These are phyloP conservation scores for Ormyrus thymus DNA, from an alignment of 2,888 invertebrate genomes.

Conservation along the genomic window DNA sequence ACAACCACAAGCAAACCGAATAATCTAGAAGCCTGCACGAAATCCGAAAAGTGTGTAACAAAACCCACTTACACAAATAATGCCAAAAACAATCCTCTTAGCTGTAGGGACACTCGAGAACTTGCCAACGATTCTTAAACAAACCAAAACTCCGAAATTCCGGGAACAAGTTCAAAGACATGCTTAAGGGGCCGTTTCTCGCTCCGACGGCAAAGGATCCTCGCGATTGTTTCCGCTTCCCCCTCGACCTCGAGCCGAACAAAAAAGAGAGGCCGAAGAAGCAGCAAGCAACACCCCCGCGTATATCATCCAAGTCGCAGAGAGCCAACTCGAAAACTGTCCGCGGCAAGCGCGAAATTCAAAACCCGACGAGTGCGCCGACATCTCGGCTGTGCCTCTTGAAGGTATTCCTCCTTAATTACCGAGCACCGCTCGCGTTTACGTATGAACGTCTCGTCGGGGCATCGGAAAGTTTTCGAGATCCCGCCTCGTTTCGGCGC, in stretches of 20 bases:
- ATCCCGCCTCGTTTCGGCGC: constrained; percentile 6
- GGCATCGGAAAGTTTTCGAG: not conserved
- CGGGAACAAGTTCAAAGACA: constrained; percentile 41
- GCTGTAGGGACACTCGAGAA: constrained; percentile 20
- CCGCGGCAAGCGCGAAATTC: constrained; percentile 23
- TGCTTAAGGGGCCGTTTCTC: constrained; percentile 32
- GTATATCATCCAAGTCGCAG: not conserved
- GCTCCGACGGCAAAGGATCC: not conserved
- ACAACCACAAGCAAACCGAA: too few relatives aligned
- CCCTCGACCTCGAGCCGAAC: constrained; percentile 1
- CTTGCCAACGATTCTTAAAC: constrained; percentile 21
- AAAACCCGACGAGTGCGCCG: constrained; percentile 11
- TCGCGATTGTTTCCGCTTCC: constrained; percentile 35
- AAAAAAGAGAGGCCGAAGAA: not conserved
- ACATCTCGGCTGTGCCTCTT: not conserved
- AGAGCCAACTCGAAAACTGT: constrained; percentile 27
- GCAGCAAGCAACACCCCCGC: not conserved
- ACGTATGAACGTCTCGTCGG: not conserved
- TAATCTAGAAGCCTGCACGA: too few relatives aligned
- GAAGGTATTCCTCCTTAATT: constrained; percentile 39
- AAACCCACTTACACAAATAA: constrained; percentile 40
- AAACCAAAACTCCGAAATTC: constrained; percentile 34
- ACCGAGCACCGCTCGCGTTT: constrained; percentile 6
- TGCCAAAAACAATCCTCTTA: constrained; percentile 25
- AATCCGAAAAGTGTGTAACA: not conserved